Conservation (phyloP, 2,797 vertebrate species). For the Pipistrellus nathusii region DNA sequence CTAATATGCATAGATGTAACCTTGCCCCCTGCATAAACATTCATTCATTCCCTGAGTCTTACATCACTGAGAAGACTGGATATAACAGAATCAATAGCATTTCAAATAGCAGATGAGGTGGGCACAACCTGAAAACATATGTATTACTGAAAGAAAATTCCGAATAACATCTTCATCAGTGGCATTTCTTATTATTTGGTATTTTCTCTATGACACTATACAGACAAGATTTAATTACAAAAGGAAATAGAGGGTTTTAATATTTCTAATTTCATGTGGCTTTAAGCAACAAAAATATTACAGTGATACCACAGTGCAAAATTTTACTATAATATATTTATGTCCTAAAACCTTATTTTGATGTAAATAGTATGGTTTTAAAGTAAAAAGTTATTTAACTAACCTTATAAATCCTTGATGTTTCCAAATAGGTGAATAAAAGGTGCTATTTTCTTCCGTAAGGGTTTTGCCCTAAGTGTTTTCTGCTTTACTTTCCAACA, state of each 20-base stretch:
- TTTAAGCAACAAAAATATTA: conserved; percentile 2
- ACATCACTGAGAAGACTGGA: not conserved
- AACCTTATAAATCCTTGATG: not conserved
- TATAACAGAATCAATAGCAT: not conserved
- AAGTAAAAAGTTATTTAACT: not conserved
- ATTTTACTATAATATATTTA: not conserved
- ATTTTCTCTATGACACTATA: not conserved
- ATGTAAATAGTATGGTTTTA: not conserved
- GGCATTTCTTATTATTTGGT: not conserved
- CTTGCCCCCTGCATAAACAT: not conserved
- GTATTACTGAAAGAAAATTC: not conserved
- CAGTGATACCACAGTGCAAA: not conserved
- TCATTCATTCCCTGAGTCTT: not conserved
- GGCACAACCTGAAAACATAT: not conserved
- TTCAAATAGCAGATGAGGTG: not conserved
- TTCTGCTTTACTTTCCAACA: not conserved
- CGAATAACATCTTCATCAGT: not conserved
- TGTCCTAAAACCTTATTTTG: not conserved
- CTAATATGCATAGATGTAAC: not conserved
- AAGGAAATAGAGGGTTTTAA: not conserved
- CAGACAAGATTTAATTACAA: not conserved
- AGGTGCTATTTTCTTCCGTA: not conserved
- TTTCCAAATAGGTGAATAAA: not conserved
- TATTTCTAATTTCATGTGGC: not conserved
- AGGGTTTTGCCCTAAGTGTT: not conserved